Percentiles rank a stretch among this genome's conserved stretches.
phyloP scores from a whole-genome alignment of 2,888 invertebrate species.

The Drosophila recens region DNA sequence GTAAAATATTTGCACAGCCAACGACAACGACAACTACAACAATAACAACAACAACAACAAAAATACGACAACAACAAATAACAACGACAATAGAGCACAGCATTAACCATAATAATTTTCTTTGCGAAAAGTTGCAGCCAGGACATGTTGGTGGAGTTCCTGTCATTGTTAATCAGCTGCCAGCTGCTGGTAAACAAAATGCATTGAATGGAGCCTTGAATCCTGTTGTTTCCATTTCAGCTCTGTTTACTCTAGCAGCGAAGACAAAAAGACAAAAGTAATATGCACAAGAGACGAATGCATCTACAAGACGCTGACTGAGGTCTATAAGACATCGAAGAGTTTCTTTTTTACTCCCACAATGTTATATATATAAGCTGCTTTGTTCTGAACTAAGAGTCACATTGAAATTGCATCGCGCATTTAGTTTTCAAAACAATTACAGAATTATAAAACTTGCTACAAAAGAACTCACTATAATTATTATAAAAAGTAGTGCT shows the following conservation, averaged over 20 bases:
- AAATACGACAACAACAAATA: constrained; percentile 11
- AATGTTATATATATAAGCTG: not conserved
- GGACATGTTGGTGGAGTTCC: constrained; percentile 60
- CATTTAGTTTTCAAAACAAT: not conserved
- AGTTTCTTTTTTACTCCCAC: not conserved
- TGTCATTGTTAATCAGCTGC: constrained; percentile 69
- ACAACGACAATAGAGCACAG: constrained; percentile 61
- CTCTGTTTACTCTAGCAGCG: constrained; percentile 8
- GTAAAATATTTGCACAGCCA: constrained; percentile 75
- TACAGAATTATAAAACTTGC: not conserved
- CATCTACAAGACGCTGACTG: constrained; percentile 1
- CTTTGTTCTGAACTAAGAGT: not conserved
- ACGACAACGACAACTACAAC: constrained; percentile 29
- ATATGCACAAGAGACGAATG: constrained; percentile 12
- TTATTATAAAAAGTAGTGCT: too few relatives aligned
- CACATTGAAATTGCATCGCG: not conserved
- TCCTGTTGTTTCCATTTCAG: constrained; percentile 33
- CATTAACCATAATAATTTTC: constrained; percentile 78
- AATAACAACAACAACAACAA: constrained; percentile 25
- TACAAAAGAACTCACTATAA: not conserved
- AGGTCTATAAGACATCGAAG: constrained; percentile 1
- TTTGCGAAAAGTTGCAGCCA: constrained; percentile 48
- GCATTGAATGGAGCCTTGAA: constrained; percentile 49
- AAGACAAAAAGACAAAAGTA: constrained; percentile 23
- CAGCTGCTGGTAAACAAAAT: constrained; percentile 65